Base-by-base conservation (phyloP, 2,113 vertebrate species). In the Xiphophorus hellerii region DNA sequence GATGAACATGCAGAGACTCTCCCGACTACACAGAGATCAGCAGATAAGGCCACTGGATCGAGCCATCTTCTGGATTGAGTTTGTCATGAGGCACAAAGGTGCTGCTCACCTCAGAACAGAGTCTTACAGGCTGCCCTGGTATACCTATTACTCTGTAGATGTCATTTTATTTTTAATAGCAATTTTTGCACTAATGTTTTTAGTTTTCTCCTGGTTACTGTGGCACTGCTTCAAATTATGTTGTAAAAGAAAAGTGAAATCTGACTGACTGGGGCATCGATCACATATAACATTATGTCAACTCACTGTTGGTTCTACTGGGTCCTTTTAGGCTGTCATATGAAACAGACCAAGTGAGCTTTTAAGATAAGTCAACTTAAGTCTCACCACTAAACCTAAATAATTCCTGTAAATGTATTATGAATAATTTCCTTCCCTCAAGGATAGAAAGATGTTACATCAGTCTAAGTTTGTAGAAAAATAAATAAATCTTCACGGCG, bases 1-100 rank as follows among this genome's bases (percentile, higher is more conserved):
- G 31, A 76, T 28, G 8, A 93, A 92, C 85, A 94, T 95, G 92
- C 89, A 93, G 76, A 92, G 78, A 35, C 89, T 95, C 27, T 94
- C 94, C 44, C 72, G 69, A 20, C 86, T 95, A 61, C 91, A 94
- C 75, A 83, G 82, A 71, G 94, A 95, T 83, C 84, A 90, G 30
- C 90, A 91, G 4, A 63, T 91, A 64, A 78, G 71, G 12, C 92
- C 94, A 1, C 37, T 94, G 31, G 90, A 94, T 66, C 69, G 5
- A 27, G 94, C 93, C 66, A 37, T 94, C 82, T 95, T 93, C 90
- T 95, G 94, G 93, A 93, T 93, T 25, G 94, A 95, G 90, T 94
- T 90, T 84, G 93, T 94, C 39, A 93, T 95, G 81, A 92, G 91
- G 68, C 91, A 95, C 83, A 91, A 89, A 90, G 94, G 93, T 65